phyloP scores from a whole-genome alignment of 1,140 invertebrate species.

The Drosophila funebris region DNA sequence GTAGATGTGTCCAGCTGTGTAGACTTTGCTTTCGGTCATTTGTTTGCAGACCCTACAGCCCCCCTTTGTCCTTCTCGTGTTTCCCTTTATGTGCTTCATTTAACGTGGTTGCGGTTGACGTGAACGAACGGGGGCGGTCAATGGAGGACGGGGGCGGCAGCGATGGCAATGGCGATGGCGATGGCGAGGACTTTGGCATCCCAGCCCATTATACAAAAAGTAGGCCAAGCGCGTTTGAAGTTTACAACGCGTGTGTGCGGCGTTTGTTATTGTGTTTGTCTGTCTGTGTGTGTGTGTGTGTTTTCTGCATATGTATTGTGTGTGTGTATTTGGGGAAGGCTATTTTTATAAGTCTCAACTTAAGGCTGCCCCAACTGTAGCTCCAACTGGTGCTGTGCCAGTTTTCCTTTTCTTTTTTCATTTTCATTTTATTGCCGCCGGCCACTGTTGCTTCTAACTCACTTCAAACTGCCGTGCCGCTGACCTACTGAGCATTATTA shows the following conservation, averaged over 20 bases:
- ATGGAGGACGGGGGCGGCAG: not conserved
- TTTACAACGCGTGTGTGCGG: constrained; percentile 56
- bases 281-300: constrained; percentile 21
- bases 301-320: constrained; percentile 17
- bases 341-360: constrained; percentile 71
- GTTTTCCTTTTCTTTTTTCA: constrained; percentile 29
- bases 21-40: constrained; percentile 53
- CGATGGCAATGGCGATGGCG: not conserved
- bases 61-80: not conserved
- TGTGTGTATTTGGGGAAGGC: constrained; percentile 26
- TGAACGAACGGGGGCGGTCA: constrained; percentile 28
- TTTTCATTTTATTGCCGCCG: constrained; percentile 56
- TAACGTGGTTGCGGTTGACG: constrained; percentile 70
- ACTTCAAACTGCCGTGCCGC: constrained; percentile 66
- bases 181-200: constrained; percentile 54
- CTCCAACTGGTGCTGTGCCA: constrained; percentile 41
- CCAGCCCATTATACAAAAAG: constrained; percentile 69
- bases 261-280: constrained; percentile 22
- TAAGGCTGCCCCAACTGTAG: constrained; percentile 46
- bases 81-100: constrained; percentile 59
- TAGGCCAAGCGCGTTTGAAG: constrained; percentile 81
- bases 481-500: constrained; percentile 79
- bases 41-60: constrained; percentile 31
- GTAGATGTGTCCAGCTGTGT: not conserved
- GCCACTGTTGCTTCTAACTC: constrained; percentile 78